Evolutionary conservation across 37 sponge, comb jelly and placozoan genomes (phyloP), one percentile per base, ranked within the genome.

Genomic region (Geodia barretti): DNA sequence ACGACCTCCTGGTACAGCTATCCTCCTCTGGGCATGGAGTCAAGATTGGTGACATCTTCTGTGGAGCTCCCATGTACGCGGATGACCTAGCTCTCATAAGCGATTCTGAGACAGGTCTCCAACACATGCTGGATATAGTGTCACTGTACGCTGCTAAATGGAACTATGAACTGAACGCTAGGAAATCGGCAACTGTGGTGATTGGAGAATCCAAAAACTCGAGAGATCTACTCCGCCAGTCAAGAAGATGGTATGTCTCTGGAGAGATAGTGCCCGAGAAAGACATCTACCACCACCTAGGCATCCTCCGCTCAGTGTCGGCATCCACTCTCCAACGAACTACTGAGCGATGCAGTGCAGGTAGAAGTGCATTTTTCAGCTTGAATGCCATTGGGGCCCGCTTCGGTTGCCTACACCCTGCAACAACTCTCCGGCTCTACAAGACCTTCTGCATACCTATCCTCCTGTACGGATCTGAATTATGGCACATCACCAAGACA

Each of bases 61-160:
- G 70, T 69, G 70, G 70, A 9, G 70, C 70, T 11, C 70, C 70
- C 4, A 11, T 11, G 34, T 69, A 69, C 32, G 70, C 70, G 4
- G 70, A 69, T 69, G 70, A 69, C 37, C 8, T 69, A 3, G 33
- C 76, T 39, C 61, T 60, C 30, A 11, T 74, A n/a, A n/a, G n/a
- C n/a, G n/a, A n/a, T n/a, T n/a, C n/a, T n/a, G n/a, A n/a, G n/a
- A n/a, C n/a, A n/a, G 61, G 47, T 3, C 76, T 60, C 4, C 76
- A 60, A 26, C 4, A 2, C 3, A 0, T 60, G 76, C 20, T 68
- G 21, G 61, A 60, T 60, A 74, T 74, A 17, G 61, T 74, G 23
- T 3, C 2, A 4, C 11, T 2, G 8, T 74, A 74, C 11, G 2
- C 60, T 42, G 29, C 42, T 3, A 74, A 60, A 26, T 69, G 70